A percentile compares a stretch with the other conserved stretches of the same genome.
phyloP scores from a whole-genome alignment of 1,140 invertebrate genomes.

The Megathymus violae region DNA sequence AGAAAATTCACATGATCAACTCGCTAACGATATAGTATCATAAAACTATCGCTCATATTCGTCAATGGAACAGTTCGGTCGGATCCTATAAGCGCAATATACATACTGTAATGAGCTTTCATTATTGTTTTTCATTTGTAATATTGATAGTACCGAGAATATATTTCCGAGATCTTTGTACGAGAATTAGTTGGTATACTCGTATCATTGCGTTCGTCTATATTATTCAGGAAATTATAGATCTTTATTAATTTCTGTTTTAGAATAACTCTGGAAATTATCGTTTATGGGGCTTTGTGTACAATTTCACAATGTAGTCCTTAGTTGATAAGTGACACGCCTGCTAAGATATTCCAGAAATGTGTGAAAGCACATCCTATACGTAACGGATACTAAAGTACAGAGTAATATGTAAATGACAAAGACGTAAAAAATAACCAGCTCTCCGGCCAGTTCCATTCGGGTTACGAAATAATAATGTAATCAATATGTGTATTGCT shows the following conservation, averaged over 20 bases:
- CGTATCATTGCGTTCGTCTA: background rate
- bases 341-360: no score
- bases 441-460: no score
- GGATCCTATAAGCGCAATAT: background rate
- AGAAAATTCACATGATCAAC: background rate
- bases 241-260: background rate
- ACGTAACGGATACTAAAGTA: no score
- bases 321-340: no score
- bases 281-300: no score
- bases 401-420: no score
- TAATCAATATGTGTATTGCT: no score
- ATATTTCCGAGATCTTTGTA: slow-evolving; percentile 1
- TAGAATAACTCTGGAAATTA: no score
- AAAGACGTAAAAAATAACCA: no score
- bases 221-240: background rate
- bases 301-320: no score
- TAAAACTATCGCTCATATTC: background rate
- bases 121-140: slow-evolving; percentile 7
- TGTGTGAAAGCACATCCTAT: no score
- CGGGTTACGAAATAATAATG: no score
- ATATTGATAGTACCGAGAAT: slow-evolving; percentile 17
- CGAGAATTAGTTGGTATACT: slow-evolving; percentile 11
- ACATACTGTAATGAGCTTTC: slow-evolving; percentile 13
- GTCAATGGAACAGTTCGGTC: background rate
- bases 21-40: background rate